These are phyloP conservation scores for Hemicrepidius hirtus DNA, from an alignment of 2,888 invertebrate genomes.

Conservation along the genomic window DNA sequence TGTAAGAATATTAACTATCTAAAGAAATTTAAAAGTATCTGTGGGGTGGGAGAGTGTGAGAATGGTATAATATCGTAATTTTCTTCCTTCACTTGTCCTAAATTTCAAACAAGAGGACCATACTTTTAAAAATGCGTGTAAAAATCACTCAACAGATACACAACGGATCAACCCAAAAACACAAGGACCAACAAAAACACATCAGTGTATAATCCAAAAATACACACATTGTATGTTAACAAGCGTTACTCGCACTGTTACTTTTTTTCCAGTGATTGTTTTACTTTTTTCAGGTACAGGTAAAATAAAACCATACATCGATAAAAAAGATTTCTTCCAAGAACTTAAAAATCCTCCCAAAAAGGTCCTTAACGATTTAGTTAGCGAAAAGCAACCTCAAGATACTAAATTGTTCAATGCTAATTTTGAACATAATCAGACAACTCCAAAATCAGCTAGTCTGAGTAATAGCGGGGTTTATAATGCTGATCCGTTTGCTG, in stretches of 20 bases:
- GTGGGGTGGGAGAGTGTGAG: too few relatives aligned
- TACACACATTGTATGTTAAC: conserved; percentile 1
- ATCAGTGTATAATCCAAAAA: conserved; percentile 15
- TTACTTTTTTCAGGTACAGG: conserved; percentile 78
- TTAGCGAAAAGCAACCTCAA: conserved; percentile 64
- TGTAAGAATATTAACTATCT: too few relatives aligned
- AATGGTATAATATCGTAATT: background rate
- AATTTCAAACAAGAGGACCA: conserved; percentile 8
- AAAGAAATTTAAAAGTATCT: too few relatives aligned
- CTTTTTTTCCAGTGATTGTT: conserved; percentile 10
- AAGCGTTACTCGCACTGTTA: background rate
- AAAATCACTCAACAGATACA: conserved; percentile 5
- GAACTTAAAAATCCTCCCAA: conserved; percentile 96
- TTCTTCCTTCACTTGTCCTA: background rate
- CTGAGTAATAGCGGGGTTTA: conserved; percentile 68
- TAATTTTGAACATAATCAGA: conserved; percentile 58
- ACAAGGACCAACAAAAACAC: conserved; percentile 12
- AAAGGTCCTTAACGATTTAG: conserved; percentile 92
- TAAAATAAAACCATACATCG: conserved; percentile 92
- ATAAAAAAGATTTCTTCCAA: conserved; percentile 97
- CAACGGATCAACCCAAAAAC: background rate
- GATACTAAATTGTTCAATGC: conserved; percentile 56
- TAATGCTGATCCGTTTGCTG: conserved; percentile 78
- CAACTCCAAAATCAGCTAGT: conserved; percentile 41
- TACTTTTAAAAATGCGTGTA: conserved; percentile 32